phyloP scores from a whole-genome alignment of 2,113 vertebrate species.

The Rhinolophus sinicus region DNA sequence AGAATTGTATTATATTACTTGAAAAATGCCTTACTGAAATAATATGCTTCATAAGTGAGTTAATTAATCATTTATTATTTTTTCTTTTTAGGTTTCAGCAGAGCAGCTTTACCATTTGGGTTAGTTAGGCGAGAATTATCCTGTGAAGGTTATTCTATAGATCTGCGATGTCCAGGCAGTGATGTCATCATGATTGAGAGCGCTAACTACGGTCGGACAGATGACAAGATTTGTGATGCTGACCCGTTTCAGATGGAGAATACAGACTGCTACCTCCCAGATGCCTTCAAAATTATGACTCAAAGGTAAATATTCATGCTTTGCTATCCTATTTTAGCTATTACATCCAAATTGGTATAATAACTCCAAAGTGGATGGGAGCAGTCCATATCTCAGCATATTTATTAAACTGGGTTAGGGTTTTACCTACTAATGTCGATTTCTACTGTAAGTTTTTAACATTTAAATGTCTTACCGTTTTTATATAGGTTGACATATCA shows the following conservation, averaged over 20 bases:
- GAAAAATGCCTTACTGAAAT: conserved; percentile 61
- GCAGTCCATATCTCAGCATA: background rate
- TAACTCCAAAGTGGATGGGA: background rate
- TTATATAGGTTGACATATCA: background rate
- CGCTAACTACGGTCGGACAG: conserved; percentile 98
- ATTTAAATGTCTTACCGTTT: background rate
- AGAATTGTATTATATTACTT: background rate
- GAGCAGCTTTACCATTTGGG: conserved; percentile 96
- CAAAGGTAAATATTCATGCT: conserved; percentile 90
- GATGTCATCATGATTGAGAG: conserved; percentile 99
- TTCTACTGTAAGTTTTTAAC: background rate
- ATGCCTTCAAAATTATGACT: conserved; percentile 99
- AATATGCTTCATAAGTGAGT: background rate
- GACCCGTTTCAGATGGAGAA: conserved; percentile 99
- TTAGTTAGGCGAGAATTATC: conserved; percentile 97
- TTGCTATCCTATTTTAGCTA: background rate
- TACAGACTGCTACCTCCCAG: conserved; percentile 98
- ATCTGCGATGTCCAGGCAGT: conserved; percentile 98
- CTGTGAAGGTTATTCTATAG: conserved; percentile 98
- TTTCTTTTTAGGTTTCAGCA: conserved; percentile 92
- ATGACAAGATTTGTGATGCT: conserved; percentile 99
- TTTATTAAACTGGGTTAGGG: background rate
- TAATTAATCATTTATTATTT: background rate
- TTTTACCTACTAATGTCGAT: background rate
- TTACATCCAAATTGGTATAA: background rate